Evolutionary conservation across 2,888 invertebrate genomes (phyloP).

Genomic region (Matsumyia berberina): DNA sequence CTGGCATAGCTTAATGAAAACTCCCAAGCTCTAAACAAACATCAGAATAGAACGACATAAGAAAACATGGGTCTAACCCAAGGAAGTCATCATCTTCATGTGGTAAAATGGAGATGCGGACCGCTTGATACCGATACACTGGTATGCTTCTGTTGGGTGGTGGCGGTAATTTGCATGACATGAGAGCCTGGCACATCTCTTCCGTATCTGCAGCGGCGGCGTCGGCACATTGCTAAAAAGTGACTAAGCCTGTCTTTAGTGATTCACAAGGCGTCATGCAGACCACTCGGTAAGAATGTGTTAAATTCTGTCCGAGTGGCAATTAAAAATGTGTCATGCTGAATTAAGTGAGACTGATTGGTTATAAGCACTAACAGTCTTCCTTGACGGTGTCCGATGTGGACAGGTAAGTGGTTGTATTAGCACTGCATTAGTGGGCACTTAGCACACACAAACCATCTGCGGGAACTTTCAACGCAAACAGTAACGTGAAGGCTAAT

Average conservation of each 20-base stretch:
- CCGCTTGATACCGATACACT: constrained; percentile 44
- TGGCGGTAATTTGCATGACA: constrained; percentile 70
- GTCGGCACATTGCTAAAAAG: constrained; percentile 24
- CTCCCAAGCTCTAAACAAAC: constrained; percentile 57
- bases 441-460: background rate
- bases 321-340: constrained; percentile 62
- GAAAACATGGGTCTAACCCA: constrained; percentile 36
- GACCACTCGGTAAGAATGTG: no score
- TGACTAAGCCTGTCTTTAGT: constrained; percentile 26
- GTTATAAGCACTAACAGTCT: background rate
- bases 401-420: background rate
- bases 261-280: constrained; percentile 38
- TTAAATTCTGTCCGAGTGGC: constrained; percentile 44
- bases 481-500: constrained; percentile 34
- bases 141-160: constrained; percentile 62
- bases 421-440: constrained; percentile 12
- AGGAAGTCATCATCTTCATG: constrained; percentile 51
- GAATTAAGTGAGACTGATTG: constrained; percentile 60
- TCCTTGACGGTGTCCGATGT: background rate
- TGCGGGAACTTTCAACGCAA: background rate
- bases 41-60: constrained; percentile 48
- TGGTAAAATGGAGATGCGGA: constrained; percentile 44
- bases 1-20: constrained; percentile 42
- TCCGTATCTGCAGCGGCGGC: constrained; percentile 16
- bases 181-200: constrained; percentile 42